A percentile compares a stretch with the other conserved stretches of the same genome.
Conservation (phyloP, 2,888 invertebrate genomes). For the Coronaproctus castanopsis region DNA sequence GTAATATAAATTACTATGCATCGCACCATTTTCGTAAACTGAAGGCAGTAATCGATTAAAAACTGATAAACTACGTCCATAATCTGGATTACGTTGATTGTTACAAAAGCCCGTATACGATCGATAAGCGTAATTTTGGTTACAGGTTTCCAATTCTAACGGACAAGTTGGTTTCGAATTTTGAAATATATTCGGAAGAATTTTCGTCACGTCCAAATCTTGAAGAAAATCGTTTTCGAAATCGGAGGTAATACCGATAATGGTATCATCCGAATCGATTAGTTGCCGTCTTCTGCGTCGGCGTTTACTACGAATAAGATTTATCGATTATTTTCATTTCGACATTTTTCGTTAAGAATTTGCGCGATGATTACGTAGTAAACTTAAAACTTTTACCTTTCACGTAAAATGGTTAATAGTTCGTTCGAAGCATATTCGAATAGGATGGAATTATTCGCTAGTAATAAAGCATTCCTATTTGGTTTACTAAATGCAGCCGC, state of each 20-base stretch:
- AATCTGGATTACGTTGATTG: conserved; percentile 58
- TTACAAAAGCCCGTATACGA: conserved; percentile 70
- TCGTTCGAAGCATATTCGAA: conserved; percentile 73
- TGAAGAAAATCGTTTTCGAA: conserved; percentile 41
- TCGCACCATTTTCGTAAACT: conserved; percentile 74
- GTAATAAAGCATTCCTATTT: conserved; percentile 55
- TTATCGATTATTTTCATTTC: too few species aligned
- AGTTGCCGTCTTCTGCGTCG: conserved; percentile 41
- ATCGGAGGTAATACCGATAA: conserved; percentile 35
- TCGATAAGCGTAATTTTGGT: conserved; percentile 33
- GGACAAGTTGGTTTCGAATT: conserved; percentile 43
- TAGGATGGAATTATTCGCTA: conserved; percentile 69
- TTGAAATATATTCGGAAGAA: conserved; percentile 32
- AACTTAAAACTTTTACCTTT: conserved; percentile 12
- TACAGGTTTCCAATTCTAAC: conserved; percentile 27
- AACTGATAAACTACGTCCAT: conserved; percentile 65
- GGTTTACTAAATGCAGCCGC: conserved; percentile 82
- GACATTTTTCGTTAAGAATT: too few species aligned
- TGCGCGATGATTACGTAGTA: too few species aligned
- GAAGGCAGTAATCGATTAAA: conserved; percentile 68
- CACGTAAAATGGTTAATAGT: conserved; percentile 36
- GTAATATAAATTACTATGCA: too few species aligned
- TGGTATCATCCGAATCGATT: conserved; percentile 38
- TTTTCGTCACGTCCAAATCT: conserved; percentile 52
- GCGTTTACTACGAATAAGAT: too few species aligned